These are phyloP conservation scores for Tenebrosternarchus preto DNA, from an alignment of 2,113 vertebrate species.

Conservation along the genomic window DNA sequence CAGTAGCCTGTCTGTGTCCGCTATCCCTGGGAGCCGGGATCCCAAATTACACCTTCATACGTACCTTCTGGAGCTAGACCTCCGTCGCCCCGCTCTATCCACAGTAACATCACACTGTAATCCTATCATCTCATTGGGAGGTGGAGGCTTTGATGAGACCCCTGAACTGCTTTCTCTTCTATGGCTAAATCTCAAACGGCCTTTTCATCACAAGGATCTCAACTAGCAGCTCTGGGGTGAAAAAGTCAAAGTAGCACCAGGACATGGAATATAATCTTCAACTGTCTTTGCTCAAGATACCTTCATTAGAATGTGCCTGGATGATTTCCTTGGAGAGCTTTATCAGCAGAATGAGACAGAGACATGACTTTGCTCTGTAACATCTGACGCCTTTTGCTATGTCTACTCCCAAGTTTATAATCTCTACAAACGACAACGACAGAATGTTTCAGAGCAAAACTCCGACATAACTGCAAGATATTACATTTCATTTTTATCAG, in stretches of 20 bases:
- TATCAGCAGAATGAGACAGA: neutral
- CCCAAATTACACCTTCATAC: conserved; percentile 15
- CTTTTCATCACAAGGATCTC: neutral
- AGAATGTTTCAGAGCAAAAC: neutral
- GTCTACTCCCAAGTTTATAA: neutral
- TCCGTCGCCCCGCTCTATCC: conserved; percentile 2
- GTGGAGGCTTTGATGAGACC: neutral
- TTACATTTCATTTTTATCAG: conserved; percentile 6
- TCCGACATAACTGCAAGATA: neutral
- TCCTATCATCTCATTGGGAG: neutral
- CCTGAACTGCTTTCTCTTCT: neutral
- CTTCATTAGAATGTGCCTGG: no score
- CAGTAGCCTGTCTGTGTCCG: no score
- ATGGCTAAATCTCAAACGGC: no score
- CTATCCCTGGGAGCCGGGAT: no score
- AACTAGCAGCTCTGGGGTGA: neutral
- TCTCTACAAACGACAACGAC: neutral
- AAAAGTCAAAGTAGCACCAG: neutral
- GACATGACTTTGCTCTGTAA: neutral
- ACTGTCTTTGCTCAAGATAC: no score
- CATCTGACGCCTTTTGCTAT: neutral
- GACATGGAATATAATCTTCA: no score
- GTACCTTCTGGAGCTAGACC: neutral
- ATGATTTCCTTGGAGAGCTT: neutral
- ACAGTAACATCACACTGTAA: neutral